A percentile compares a stretch with the other conserved stretches of the same genome.
Evolutionary conservation across 2,888 invertebrate species (phyloP).

Genomic region (Baccha elongata): DNA sequence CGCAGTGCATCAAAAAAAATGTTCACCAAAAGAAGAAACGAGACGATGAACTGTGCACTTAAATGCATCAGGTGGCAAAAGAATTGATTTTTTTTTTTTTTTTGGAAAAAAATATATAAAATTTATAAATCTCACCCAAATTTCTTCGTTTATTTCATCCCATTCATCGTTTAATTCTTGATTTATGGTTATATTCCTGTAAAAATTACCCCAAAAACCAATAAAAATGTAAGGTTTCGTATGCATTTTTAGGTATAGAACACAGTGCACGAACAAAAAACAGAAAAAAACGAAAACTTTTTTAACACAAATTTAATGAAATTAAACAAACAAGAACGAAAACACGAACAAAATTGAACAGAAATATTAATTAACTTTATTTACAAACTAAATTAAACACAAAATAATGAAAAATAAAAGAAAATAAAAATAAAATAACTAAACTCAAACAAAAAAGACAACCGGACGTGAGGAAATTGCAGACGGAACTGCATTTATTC

Average conservation of each 20-base stretch:
- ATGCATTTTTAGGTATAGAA: constrained; percentile 57
- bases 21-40: background rate
- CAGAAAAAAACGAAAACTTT: constrained; percentile 22
- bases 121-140: constrained; percentile 80
- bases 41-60: background rate
- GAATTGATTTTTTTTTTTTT: too few relatives aligned
- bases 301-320: constrained; percentile 30
- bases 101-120: background rate
- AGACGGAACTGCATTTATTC: constrained; percentile 51
- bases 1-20: background rate
- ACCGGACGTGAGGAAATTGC: constrained; percentile 59
- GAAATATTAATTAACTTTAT: constrained; percentile 20
- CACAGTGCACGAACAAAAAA: background rate
- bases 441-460: constrained; percentile 15
- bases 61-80: background rate
- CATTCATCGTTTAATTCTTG: constrained; percentile 79
- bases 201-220: constrained; percentile 77
- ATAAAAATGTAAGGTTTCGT: constrained; percentile 69
- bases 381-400: constrained; percentile 1
- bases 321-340: constrained; percentile 28
- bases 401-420: constrained; percentile 21
- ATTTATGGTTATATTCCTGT: constrained; percentile 78
- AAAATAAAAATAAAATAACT: constrained; percentile 41
- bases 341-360: constrained; percentile 12
- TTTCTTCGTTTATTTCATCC: constrained; percentile 78